These are phyloP conservation scores for Drosophila subsilvestris DNA, from an alignment of 2,888 invertebrate species.

Conservation along the genomic window DNA sequence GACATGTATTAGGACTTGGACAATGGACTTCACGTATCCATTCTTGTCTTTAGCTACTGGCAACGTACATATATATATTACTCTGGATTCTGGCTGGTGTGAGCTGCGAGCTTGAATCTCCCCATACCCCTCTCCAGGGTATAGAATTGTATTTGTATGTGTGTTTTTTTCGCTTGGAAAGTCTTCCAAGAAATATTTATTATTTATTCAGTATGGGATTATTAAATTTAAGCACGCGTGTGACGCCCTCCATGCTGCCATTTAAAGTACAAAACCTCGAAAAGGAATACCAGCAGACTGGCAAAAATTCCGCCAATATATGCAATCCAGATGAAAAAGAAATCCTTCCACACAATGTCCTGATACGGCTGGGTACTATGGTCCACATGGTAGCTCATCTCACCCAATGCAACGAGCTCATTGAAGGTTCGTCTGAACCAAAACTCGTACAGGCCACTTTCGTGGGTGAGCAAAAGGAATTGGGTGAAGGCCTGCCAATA, in stretches of 20 bases:
- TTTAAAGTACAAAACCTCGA: slow-evolving; percentile 10
- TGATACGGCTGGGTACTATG: background rate
- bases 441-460: slow-evolving; percentile 41
- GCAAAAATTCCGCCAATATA: background rate
- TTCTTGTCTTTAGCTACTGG: too few relatives aligned
- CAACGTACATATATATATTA: too few relatives aligned
- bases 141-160: too few relatives aligned
- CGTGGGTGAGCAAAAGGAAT: slow-evolving; percentile 4
- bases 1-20: too few relatives aligned
- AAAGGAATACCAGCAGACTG: slow-evolving; percentile 2
- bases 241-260: background rate
- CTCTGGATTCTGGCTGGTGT: too few relatives aligned
- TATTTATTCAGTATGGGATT: background rate
- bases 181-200: too few relatives aligned
- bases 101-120: too few relatives aligned
- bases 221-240: too few relatives aligned
- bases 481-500: slow-evolving; percentile 45
- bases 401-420: slow-evolving; percentile 27
- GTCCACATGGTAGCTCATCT: slow-evolving; percentile 30
- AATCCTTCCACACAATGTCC: slow-evolving; percentile 36
- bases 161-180: too few relatives aligned
- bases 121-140: too few relatives aligned
- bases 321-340: slow-evolving; percentile 35
- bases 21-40: too few relatives aligned
- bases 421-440: slow-evolving; percentile 50